Conservation (phyloP, 2,113 vertebrate genomes). For the Neodon shergylaensis region DNA sequence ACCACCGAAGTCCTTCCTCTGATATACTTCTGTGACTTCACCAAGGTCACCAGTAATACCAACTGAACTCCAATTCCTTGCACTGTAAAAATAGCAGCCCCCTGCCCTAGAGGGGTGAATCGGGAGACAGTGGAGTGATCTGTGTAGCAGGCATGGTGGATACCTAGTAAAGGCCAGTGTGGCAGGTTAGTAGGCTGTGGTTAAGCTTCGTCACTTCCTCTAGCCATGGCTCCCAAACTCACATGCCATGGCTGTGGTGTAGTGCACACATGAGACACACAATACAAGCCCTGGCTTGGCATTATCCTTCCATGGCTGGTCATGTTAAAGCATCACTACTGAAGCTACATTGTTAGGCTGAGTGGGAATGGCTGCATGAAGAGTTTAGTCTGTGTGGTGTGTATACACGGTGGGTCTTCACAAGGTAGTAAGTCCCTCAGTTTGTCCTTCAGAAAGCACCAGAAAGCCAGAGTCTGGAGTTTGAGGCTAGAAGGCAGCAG, state of each 20-base stretch:
- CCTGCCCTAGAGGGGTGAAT: neutral
- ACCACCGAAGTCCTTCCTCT: neutral
- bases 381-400: neutral
- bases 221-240: neutral
- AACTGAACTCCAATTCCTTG: neutral
- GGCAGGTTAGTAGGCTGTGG: neutral
- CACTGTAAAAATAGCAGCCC: neutral
- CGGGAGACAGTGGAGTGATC: neutral
- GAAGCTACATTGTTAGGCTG: fast-evolving
- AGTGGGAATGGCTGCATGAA: neutral
- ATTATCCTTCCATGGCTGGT: too few species aligned
- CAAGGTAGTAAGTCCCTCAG: neutral
- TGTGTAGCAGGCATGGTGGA: neutral
- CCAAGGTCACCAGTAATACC: neutral
- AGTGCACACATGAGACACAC: neutral
- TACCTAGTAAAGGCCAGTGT: neutral
- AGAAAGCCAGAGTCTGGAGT: neutral
- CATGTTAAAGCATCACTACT: too few species aligned
- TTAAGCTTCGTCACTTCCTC: neutral
- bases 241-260: neutral
- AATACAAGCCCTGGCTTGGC: too few species aligned
- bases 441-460: too few species aligned
- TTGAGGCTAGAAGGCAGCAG: neutral
- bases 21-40: neutral
- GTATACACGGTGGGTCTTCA: neutral